Evolutionary conservation across 1,140 invertebrate species (phyloP).

Genomic region (Babylonia areolata): DNA sequence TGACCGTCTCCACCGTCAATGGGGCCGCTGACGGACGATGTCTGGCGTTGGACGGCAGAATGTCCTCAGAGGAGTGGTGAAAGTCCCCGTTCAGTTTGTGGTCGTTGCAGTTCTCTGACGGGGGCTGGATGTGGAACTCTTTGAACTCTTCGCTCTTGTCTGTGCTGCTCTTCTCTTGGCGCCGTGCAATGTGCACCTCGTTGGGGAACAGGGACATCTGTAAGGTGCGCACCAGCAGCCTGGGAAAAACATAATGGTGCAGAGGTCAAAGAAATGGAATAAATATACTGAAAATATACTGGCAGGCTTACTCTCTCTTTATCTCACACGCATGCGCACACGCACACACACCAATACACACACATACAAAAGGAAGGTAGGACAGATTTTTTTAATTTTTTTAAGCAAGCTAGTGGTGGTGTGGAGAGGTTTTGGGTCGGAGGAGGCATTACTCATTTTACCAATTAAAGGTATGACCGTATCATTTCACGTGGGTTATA

Average conservation of each 20-base stretch:
- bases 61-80: neutral
- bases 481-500: no score
- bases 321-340: neutral
- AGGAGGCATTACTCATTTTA: no score
- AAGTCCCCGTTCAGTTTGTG: conserved; percentile 7
- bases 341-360: neutral
- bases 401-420: neutral
- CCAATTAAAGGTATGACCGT: no score
- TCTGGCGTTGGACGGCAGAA: neutral
- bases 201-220: conserved; percentile 47
- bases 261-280: neutral
- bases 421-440: no score
- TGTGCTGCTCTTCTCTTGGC: conserved; percentile 29
- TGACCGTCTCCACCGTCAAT: neutral
- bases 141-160: neutral
- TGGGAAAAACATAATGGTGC: conserved; percentile 4
- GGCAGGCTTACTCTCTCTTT: neutral
- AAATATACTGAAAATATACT: neutral
- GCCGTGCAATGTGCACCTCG: conserved; percentile 39
- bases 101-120: neutral
- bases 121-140: neutral
- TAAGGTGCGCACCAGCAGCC: conserved; percentile 38
- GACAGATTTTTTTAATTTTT: neutral
- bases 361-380: neutral
- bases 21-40: neutral